These are phyloP conservation scores for Catocala sponsa DNA, from an alignment of 2,888 invertebrate genomes.

Conservation along the genomic window DNA sequence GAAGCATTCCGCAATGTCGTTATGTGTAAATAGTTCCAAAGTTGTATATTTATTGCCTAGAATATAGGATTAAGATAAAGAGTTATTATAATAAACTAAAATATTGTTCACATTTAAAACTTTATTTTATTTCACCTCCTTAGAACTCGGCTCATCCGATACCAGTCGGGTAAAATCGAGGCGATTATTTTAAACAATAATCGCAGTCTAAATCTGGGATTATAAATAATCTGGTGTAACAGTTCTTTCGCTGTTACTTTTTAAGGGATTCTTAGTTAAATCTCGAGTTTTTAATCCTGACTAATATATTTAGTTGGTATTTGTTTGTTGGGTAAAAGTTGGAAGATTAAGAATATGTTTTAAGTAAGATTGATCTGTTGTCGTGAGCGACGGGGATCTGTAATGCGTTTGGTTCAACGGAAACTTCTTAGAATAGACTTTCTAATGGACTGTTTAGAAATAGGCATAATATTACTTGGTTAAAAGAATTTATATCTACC, in stretches of 20 bases:
- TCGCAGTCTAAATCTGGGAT: neutral
- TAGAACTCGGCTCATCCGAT: conserved; percentile 9
- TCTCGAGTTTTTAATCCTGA: conserved; percentile 3
- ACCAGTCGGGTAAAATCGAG: neutral
- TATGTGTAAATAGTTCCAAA: conserved; percentile 81
- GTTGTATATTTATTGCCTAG: conserved; percentile 83
- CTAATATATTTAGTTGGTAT: conserved; percentile 6
- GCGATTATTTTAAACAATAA: conserved; percentile 1
- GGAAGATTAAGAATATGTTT: conserved; percentile 5
- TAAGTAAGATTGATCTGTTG: conserved; percentile 5
- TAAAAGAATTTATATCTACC: neutral
- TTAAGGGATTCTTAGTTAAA: conserved; percentile 9
- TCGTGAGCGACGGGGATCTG: conserved; percentile 10
- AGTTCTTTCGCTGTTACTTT: neutral
- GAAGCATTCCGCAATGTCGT: conserved; percentile 71
- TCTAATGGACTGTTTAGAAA: conserved; percentile 4
- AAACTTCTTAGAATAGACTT: conserved; percentile 7
- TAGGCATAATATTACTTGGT: neutral
- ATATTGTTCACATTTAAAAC: conserved; percentile 69
- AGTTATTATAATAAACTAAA: conserved; percentile 72
- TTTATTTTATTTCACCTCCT: conserved; percentile 63
- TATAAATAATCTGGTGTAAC: neutral
- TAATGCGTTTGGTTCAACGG: conserved; percentile 3
- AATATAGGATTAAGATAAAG: conserved; percentile 71
- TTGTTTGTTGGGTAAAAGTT: conserved; percentile 6